These are phyloP conservation scores for Heliconius sara DNA, from an alignment of 2,888 invertebrate species.

Conservation along the genomic window DNA sequence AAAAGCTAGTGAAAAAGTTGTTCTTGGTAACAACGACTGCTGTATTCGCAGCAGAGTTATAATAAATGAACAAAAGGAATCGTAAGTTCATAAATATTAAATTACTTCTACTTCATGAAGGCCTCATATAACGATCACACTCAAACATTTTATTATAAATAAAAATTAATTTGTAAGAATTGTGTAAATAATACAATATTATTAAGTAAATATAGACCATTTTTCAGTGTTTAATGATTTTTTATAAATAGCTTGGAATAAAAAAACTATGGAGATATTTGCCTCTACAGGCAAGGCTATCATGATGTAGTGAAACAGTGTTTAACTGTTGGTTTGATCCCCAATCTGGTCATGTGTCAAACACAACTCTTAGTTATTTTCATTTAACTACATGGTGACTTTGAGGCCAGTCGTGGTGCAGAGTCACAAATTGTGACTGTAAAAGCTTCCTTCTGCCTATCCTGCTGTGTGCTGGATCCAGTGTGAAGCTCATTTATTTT, in stretches of 20 bases:
- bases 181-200: background rate
- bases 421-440: too few relatives aligned
- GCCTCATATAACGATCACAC: background rate
- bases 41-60: slow-evolving; percentile 59
- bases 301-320: background rate
- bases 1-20: slow-evolving; percentile 57
- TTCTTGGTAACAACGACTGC: slow-evolving; percentile 59
- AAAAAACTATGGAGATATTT: too few relatives aligned
- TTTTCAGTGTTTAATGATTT: background rate
- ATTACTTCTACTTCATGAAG: background rate
- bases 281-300: background rate
- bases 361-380: too few relatives aligned
- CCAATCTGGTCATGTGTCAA: too few relatives aligned
- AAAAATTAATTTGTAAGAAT: background rate
- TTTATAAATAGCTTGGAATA: background rate
- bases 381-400: too few relatives aligned
- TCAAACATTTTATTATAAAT: background rate
- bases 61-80: slow-evolving; percentile 65
- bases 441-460: too few relatives aligned
- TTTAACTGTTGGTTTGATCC: background rate
- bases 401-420: too few relatives aligned
- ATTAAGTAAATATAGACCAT: background rate
- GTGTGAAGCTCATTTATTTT: too few relatives aligned
- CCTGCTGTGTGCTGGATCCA: too few relatives aligned
- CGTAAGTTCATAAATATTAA: slow-evolving; percentile 56